Evolutionary conservation across 2,797 vertebrate genomes (phyloP).

Genomic region (Cichlasoma orientale): DNA sequence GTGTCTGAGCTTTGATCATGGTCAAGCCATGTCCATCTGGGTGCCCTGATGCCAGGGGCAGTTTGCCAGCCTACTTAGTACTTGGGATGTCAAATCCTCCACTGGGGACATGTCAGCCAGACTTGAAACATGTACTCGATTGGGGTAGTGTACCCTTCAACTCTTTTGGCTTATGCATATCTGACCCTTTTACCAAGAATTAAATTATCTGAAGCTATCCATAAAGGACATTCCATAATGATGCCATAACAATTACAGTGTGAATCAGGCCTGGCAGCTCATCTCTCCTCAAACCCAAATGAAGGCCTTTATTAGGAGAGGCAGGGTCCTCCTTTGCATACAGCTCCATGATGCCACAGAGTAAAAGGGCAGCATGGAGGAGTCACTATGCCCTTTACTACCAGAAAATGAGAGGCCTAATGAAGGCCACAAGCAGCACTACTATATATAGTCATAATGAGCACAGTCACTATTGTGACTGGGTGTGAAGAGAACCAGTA

Average conservation of each 20-base stretch:
- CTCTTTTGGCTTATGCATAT: conserved; percentile 56
- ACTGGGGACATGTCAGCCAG: conserved; percentile 68
- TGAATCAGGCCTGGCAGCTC: conserved; percentile 63
- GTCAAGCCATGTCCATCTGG: conserved; percentile 75
- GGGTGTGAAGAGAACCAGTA: conserved; percentile 6
- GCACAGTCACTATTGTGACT: conserved; percentile 34
- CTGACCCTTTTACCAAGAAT: conserved; percentile 55
- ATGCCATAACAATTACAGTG: conserved; percentile 60
- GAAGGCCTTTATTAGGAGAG: conserved; percentile 67
- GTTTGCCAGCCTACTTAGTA: conserved; percentile 69
- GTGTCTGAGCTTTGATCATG: conserved; percentile 73
- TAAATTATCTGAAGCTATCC: conserved; percentile 50
- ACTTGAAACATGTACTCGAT: conserved; percentile 63
- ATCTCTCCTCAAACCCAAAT: conserved; percentile 66
- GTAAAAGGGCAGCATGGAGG: conserved; percentile 69
- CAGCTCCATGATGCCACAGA: conserved; percentile 50
- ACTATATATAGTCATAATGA: conserved; percentile 75
- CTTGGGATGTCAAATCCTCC: conserved; percentile 69
- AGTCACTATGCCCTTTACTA: conserved; percentile 63
- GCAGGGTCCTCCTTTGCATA: conserved; percentile 62
- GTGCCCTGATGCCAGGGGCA: conserved; percentile 74
- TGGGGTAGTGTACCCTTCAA: conserved; percentile 65
- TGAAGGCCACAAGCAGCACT: conserved; percentile 73
- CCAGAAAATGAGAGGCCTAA: conserved; percentile 68
- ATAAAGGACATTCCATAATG: conserved; percentile 61